Conservation (phyloP, 2,888 invertebrate species). For the Philhelius pedissequus region DNA sequence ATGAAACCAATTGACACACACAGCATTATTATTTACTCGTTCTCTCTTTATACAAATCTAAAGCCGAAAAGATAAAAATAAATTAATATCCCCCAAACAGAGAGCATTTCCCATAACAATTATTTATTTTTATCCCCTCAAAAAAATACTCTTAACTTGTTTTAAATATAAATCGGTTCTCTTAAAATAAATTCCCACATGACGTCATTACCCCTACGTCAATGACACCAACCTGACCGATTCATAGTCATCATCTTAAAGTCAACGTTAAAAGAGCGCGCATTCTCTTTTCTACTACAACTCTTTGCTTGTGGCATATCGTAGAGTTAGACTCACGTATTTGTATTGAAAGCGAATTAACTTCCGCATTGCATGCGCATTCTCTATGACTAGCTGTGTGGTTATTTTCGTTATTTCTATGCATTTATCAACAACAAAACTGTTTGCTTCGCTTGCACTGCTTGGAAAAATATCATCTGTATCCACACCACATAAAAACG, state of each 20-base stretch:
- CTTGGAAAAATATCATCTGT: neutral
- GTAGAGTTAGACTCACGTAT: neutral
- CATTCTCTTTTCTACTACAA: neutral
- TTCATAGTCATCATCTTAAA: too few relatives aligned
- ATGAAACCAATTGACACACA: slow-evolving; percentile 78
- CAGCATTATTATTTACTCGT: slow-evolving; percentile 43
- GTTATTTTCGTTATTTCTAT: slow-evolving; percentile 22
- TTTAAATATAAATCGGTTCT: neutral
- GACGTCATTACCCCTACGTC: slow-evolving; percentile 63
- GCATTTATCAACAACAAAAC: neutral
- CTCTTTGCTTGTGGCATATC: neutral
- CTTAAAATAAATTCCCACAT: slow-evolving; percentile 50
- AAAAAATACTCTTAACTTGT: neutral
- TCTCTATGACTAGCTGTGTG: neutral
- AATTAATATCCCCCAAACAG: slow-evolving; percentile 44
- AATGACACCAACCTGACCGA: slow-evolving; percentile 55
- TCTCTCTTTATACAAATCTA: slow-evolving; percentile 18
- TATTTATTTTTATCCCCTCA: neutral
- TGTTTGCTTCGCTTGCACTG: slow-evolving; percentile 5
- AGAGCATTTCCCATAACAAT: slow-evolving; percentile 33
- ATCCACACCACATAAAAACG: neutral
- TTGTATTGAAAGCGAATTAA: slow-evolving; percentile 64
- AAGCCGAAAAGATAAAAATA: neutral
- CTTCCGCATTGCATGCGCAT: slow-evolving; percentile 66
- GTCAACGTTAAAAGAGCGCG: slow-evolving; percentile 15